Evolutionary conservation across 2,888 invertebrate species (phyloP), one percentile per base, ranked within the genome.

Genomic region (Lasioglossum zephyrum): DNA sequence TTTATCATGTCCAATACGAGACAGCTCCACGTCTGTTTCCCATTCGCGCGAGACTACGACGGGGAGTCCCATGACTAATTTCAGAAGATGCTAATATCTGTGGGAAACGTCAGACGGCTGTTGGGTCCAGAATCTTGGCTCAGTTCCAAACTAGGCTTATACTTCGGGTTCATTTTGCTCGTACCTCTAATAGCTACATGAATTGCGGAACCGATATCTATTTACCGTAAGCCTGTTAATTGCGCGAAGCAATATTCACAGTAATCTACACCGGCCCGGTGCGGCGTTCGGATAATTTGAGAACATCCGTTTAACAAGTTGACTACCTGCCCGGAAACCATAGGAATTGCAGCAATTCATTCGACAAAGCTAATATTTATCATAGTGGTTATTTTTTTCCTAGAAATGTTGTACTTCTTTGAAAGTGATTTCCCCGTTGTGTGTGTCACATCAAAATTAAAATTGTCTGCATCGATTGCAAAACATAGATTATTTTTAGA

Each of bases 211-310:
- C 79, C 73, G 41, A 85, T 77, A 57, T 53, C 41, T 77, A 76
- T 79, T 82, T 73, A 79, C 69, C 49, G 44, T 79, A 69, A 79
- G 39, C 13, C 26, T 36, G 57, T 77, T 82, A 82, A 69, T 73
- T 66, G 31, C 31, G 57, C 36, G 44, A 44, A 70, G 36, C 53
- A 31, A 57, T 60, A 53, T 73, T 44, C 72, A 44, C 16, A 26
- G 44, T 72, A 47, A 47, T 44, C 44, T 26, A 44, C 3, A 47
- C 26, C 16, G 13, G 13, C 44, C 4, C 44, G n/a, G 0, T 11
- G 13, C 44, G 44, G 39, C 41, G 44, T 72, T 26, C 47, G 18
- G 16, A 44, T 44, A 22, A 70, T 41, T 70, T 41, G 9, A 39
- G 69, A 69, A 69, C 69, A 69, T 18, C 18, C 11, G 4, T 69